phyloP scores from a whole-genome alignment of 2,888 invertebrate species.

The Oscheius myriophilus region DNA sequence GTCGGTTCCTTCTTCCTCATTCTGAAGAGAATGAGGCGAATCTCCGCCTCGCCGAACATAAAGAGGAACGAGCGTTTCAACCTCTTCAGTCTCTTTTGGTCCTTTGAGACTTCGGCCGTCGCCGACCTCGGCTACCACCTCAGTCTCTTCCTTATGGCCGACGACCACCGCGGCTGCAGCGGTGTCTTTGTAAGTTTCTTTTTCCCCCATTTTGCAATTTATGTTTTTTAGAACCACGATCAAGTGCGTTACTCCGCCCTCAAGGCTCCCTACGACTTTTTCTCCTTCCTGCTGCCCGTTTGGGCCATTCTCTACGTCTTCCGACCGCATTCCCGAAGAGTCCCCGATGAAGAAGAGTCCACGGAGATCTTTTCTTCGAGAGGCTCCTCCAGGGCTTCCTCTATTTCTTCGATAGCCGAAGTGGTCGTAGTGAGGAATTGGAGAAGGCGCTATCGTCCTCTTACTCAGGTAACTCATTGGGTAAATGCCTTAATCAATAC shows the following conservation, averaged over 20 bases:
- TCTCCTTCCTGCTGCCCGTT: conserved; percentile 54
- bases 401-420: conserved; percentile 36
- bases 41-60: conserved; percentile 52
- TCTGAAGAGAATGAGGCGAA: conserved; percentile 49
- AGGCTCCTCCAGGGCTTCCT: conserved; percentile 15
- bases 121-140: conserved; percentile 56
- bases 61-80: conserved; percentile 41
- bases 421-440: conserved; percentile 55
- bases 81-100: conserved; percentile 46
- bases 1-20: conserved; percentile 55
- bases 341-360: conserved; percentile 8
- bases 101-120: conserved; percentile 51
- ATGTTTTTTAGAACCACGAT: conserved; percentile 50
- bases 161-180: conserved; percentile 51
- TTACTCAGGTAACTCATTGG: conserved; percentile 38
- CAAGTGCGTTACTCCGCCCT: conserved; percentile 50
- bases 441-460: conserved; percentile 52
- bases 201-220: background rate
- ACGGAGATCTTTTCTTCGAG: conserved; percentile 17
- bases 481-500: too few species aligned
- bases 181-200: conserved; percentile 53
- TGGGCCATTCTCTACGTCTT: conserved; percentile 61
- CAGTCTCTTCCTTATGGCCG: conserved; percentile 50
- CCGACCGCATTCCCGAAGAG: conserved; percentile 30
- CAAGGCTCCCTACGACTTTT: conserved; percentile 54